These are phyloP conservation scores for Alectoris magna DNA, from an alignment of 2,797 vertebrate species.

Conservation along the genomic window DNA sequence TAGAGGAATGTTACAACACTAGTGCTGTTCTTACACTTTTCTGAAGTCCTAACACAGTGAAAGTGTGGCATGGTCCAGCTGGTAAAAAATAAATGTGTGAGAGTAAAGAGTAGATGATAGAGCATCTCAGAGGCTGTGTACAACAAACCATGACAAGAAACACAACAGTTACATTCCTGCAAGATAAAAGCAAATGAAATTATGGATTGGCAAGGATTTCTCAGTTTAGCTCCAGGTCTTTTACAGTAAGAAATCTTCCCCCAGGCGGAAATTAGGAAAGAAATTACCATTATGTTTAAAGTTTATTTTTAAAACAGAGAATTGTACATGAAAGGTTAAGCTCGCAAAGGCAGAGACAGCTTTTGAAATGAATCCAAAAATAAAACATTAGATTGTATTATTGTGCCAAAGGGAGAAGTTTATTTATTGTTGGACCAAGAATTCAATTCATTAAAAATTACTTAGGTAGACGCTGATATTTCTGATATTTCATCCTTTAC, in stretches of 20 bases:
- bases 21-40: neutral
- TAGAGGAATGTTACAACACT: neutral
- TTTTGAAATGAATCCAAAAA: constrained; percentile 71
- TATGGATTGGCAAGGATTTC: constrained; percentile 24
- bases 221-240: constrained; percentile 33
- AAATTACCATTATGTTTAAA: constrained; percentile 15
- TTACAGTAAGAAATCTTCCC: constrained; percentile 29
- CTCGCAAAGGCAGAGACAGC: constrained; percentile 13
- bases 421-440: constrained; percentile 61
- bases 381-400: constrained; percentile 59
- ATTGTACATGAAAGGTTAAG: constrained; percentile 25
- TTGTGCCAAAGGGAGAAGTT: constrained; percentile 52
- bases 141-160: constrained; percentile 43
- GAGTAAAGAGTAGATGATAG: neutral
- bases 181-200: constrained; percentile 53
- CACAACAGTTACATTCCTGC: constrained; percentile 33
- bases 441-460: constrained; percentile 72
- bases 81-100: neutral
- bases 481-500: constrained; percentile 26
- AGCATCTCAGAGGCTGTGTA: neutral
- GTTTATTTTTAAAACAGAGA: constrained; percentile 67
- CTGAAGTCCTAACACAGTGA: neutral
- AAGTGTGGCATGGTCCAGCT: constrained; percentile 4
- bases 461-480: constrained; percentile 52
- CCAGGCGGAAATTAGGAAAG: constrained; percentile 39